Base-by-base conservation (phyloP, 2,888 invertebrate genomes). In the Itoplectis maculator region DNA sequence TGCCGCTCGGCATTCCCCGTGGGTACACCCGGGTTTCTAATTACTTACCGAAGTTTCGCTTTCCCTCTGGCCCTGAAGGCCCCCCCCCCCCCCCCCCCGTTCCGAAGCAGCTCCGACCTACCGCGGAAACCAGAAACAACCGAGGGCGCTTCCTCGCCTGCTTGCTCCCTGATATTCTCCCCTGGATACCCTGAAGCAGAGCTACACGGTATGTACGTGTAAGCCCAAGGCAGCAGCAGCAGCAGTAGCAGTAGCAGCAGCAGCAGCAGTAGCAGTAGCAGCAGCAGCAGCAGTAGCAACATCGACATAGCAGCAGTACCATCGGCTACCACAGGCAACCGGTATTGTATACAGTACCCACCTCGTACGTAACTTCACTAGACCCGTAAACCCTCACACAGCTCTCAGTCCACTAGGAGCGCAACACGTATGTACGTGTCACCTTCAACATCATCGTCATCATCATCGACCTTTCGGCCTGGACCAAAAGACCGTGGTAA, bases 21-120 rank as follows among this genome's bases (percentile, higher is more conserved):
- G 79, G 79, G 79, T 75, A 70, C 49, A 70, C 23, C 74, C 69
- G n/a, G 69, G 63, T 82, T 82, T 82, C 78, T 82, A 79, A 82
- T 82, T 82, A 82, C 82, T 82, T 79, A 82, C 66, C 70, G 35
- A 82, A 82, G 74, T 82, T 82, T 79, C 65, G 74, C 79, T 42
- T 75, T 75, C 49, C 29, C 73, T 47, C 54, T 65, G 54, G 69
- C 75, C 51, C 40, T 54, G 69, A 65, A 61, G 29, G 15, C 40
- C 51, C 56, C 11, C 18, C 45, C 47, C 15, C 47, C 61, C 35
- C 45, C 6, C n/a, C n/a, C n/a, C n/a, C n/a, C n/a, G n/a, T n/a
- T n/a, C n/a, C n/a, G n/a, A n/a, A n/a, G n/a, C n/a, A n/a, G 61
- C 18, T n/a, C 23, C 49, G 20, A 2, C 13, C 54, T 61, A 35